A percentile compares a stretch with the other conserved stretches of the same genome.
Conservation (phyloP, 2,797 vertebrate species). For the Sebastes diaconus region DNA sequence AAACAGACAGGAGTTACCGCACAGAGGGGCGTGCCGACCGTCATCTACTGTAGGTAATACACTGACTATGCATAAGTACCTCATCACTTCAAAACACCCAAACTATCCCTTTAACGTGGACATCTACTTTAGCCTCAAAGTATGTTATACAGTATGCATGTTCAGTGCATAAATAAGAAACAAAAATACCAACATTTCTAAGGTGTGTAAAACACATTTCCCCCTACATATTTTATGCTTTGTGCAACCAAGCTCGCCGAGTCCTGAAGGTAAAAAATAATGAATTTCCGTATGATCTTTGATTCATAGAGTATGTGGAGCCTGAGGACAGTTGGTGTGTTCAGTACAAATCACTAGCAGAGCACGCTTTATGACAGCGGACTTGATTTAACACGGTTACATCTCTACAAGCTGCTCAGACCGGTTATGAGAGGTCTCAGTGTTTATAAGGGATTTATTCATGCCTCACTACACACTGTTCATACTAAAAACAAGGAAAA, state of each 20-base stretch:
- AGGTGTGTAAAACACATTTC: background rate
- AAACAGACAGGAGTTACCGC: too few relatives aligned
- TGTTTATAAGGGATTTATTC: constrained; percentile 33
- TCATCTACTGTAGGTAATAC: too few relatives aligned
- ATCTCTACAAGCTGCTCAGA: constrained; percentile 21
- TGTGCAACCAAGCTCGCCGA: background rate
- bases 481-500: constrained; percentile 43
- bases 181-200: background rate
- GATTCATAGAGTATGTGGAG: background rate
- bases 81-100: too few relatives aligned
- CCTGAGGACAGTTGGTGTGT: background rate
- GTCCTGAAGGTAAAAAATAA: constrained; percentile 1
- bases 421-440: constrained; percentile 25
- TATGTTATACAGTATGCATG: background rate
- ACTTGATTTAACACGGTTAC: background rate
- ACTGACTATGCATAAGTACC: too few relatives aligned
- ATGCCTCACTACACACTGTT: constrained; percentile 37
- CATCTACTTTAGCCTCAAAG: background rate
- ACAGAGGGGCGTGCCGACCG: too few relatives aligned
- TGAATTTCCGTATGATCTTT: background rate
- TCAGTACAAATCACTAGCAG: background rate
- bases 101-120: background rate
- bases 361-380: background rate
- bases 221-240: background rate
- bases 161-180: background rate